Percentiles rank a stretch among this genome's conserved stretches.
phyloP scores from a whole-genome alignment of 2,113 vertebrate species.

The Sturnira hondurensis region DNA sequence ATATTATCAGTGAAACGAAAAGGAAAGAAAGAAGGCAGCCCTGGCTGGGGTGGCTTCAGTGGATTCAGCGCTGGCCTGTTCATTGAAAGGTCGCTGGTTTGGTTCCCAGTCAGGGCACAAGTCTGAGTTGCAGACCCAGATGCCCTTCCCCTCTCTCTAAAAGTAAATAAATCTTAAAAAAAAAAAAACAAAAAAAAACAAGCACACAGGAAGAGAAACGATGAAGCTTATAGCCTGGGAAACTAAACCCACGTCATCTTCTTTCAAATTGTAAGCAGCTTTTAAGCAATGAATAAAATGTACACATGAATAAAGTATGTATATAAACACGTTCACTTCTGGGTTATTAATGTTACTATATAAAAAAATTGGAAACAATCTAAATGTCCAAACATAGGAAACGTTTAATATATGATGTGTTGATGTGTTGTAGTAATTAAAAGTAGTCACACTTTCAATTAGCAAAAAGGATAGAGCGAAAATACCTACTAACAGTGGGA shows the following conservation, averaged over 20 bases:
- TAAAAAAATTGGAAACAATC: not conserved
- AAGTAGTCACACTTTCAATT: slow-evolving; percentile 13
- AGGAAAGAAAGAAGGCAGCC: not conserved
- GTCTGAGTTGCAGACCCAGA: too few species aligned
- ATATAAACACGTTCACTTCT: not conserved
- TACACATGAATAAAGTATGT: not conserved
- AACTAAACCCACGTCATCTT: not conserved
- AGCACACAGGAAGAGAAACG: not conserved
- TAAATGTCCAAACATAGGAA: not conserved
- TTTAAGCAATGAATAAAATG: not conserved
- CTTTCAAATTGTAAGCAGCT: not conserved
- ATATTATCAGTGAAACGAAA: not conserved
- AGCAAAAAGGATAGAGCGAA: not conserved
- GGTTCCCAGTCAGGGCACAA: too few species aligned
- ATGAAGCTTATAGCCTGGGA: not conserved
- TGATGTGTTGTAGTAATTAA: not conserved
- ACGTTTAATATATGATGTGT: not conserved
- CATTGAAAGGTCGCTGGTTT: too few species aligned
- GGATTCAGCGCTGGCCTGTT: too few species aligned
- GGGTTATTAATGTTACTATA: not conserved
- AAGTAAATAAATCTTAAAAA: too few species aligned
- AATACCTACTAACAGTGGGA: not conserved
- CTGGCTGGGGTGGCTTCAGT: too few species aligned
- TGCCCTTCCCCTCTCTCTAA: too few species aligned
- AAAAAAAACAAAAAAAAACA: too few species aligned